A percentile compares a stretch with the other conserved stretches of the same genome.
Evolutionary conservation across 2,888 invertebrate species (phyloP).

Genomic region (Teleogryllus oceanicus): DNA sequence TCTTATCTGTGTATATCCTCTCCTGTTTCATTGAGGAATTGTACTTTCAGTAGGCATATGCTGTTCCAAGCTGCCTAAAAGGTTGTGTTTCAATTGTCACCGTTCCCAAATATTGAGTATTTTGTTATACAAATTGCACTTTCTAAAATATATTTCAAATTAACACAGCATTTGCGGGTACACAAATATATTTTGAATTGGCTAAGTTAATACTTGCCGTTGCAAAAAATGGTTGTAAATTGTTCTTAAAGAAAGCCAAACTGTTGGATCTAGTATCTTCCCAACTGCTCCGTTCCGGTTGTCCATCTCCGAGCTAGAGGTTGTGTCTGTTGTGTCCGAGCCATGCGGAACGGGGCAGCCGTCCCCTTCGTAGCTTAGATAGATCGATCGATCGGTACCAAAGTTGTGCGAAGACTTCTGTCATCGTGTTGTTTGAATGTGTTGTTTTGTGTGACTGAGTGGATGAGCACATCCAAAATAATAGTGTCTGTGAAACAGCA

Average conservation of each 20-base stretch:
- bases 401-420: neutral
- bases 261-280: conserved; percentile 33
- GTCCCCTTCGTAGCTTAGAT: conserved; percentile 43
- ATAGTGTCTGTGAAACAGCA: conserved; percentile 31
- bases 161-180: neutral
- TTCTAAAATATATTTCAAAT: conserved; percentile 18
- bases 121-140: conserved; percentile 22
- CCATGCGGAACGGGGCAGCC: conserved; percentile 51
- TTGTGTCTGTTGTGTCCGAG: conserved; percentile 46
- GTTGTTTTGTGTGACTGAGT: conserved; percentile 21
- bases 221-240: neutral
- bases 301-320: conserved; percentile 37
- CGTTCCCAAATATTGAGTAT: conserved; percentile 20
- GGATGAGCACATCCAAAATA: neutral
- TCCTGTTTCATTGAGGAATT: neutral
- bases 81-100: conserved; percentile 6
- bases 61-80: neutral
- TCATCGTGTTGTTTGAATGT: conserved; percentile 25
- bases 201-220: conserved; percentile 18
- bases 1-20: neutral
- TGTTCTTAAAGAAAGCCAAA: conserved; percentile 12
- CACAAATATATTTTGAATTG: conserved; percentile 23
- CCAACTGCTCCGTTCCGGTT: conserved; percentile 38
- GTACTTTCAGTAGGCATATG: neutral
- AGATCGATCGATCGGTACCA: conserved; percentile 23